These are phyloP conservation scores for Tringa solitaria DNA, from an alignment of 2,113 vertebrate genomes.

Conservation along the genomic window DNA sequence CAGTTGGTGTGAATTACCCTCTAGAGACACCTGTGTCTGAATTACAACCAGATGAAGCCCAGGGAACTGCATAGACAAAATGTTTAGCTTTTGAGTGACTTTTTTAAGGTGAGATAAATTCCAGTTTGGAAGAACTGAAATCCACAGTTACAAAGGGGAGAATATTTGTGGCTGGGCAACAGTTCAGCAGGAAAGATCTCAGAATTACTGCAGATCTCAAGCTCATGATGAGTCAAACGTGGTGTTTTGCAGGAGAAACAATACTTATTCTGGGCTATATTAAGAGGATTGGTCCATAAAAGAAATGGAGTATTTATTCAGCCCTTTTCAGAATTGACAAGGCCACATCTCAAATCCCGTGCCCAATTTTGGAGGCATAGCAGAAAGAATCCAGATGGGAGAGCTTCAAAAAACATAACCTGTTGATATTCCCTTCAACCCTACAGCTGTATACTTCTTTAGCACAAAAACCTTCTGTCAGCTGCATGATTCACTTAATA, in stretches of 20 bases:
- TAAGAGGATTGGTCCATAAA: background rate
- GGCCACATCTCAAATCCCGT: background rate
- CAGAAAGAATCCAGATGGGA: background rate
- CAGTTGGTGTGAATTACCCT: background rate
- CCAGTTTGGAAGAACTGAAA: conserved; percentile 13
- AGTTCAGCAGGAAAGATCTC: conserved; percentile 34
- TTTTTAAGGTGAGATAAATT: conserved; percentile 35
- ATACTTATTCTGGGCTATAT: background rate
- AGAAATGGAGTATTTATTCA: background rate
- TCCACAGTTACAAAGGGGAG: background rate
- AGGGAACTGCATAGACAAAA: background rate
- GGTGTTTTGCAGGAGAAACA: conserved; percentile 20
- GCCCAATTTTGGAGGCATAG: background rate
- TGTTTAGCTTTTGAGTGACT: background rate
- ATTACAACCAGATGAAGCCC: background rate
- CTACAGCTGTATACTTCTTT: conserved; percentile 30
- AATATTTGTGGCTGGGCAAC: conserved; percentile 50
- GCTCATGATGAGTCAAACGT: background rate
- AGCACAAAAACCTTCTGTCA: conserved; percentile 46
- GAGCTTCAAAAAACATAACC: conserved; percentile 10
- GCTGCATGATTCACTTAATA: conserved; percentile 48
- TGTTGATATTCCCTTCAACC: background rate
- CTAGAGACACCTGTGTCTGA: background rate
- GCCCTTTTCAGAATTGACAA: background rate
- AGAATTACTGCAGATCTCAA: conserved; percentile 15